A percentile compares a stretch with the other conserved stretches of the same genome.
Evolutionary conservation across 2,888 invertebrate genomes (phyloP).

Genomic region (Dendrolimus pini): DNA sequence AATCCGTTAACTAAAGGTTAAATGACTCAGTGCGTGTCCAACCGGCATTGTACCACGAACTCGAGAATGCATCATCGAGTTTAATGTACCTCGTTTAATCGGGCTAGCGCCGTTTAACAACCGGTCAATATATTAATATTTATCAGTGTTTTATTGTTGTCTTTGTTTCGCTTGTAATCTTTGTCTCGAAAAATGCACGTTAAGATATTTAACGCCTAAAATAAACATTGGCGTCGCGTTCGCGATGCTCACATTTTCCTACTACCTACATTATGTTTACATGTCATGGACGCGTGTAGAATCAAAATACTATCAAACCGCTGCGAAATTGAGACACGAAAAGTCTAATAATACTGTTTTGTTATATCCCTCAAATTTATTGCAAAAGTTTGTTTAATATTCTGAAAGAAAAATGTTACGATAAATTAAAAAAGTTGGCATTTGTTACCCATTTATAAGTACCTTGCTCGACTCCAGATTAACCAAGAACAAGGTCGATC

Average conservation of each 20-base stretch:
- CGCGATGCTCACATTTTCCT: slow-evolving; percentile 13
- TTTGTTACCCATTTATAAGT: not conserved
- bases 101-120: not conserved
- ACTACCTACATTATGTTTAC: slow-evolving; percentile 4
- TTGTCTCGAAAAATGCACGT: slow-evolving; percentile 37
- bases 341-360: not conserved
- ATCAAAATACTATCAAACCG: not conserved
- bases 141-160: slow-evolving; percentile 18
- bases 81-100: slow-evolving; percentile 5
- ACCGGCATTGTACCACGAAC: not conserved
- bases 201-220: slow-evolving; percentile 48
- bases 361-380: not conserved
- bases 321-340: not conserved
- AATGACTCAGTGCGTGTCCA: not conserved
- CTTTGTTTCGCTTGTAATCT: slow-evolving; percentile 3
- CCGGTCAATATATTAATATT: not conserved
- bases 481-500: not conserved
- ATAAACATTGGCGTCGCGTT: slow-evolving; percentile 36
- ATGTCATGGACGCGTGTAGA: not conserved
- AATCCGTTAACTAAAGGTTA: not conserved
- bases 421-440: not conserved
- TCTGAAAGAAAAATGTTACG: not conserved
- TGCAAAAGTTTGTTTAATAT: not conserved
- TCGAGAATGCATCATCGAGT: slow-evolving; percentile 1
- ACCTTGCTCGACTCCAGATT: too few relatives aligned